These are phyloP conservation scores for Xanthorhoe designata DNA, from an alignment of 2,888 invertebrate species.

Conservation along the genomic window DNA sequence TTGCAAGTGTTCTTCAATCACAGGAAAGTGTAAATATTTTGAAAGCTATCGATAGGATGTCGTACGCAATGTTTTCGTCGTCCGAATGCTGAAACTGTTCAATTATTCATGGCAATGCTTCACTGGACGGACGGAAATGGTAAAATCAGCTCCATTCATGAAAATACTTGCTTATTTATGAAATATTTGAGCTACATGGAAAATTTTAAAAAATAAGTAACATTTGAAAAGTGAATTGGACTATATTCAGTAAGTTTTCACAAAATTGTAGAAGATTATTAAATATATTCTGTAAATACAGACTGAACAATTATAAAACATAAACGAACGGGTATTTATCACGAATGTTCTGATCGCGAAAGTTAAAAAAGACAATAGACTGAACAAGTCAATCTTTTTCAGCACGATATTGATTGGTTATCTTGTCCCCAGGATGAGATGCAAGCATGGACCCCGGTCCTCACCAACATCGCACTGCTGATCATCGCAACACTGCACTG, in stretches of 20 bases:
- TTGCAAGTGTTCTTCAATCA: no score
- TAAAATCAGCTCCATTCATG: background rate
- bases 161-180: background rate
- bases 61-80: constrained; percentile 23
- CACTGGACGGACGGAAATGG: constrained; percentile 21
- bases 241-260: no score
- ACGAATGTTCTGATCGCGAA: no score
- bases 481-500: constrained; percentile 86
- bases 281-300: no score
- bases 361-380: no score
- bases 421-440: constrained; percentile 75
- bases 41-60: constrained; percentile 23
- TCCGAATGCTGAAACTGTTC: constrained; percentile 24
- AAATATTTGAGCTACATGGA: background rate
- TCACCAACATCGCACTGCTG: constrained; percentile 87
- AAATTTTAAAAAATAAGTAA: no score
- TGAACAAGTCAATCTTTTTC: background rate
- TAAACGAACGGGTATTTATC: no score
- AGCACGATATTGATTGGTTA: background rate
- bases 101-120: constrained; percentile 30
- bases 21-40: background rate
- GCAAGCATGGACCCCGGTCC: constrained; percentile 86
- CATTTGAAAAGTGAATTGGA: no score
- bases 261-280: no score
- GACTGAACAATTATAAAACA: no score